Percentiles rank a stretch among this genome's conserved stretches.
phyloP scores from a whole-genome alignment of 30 jellyfish, hydroid and myxozoan genomes.

The Hydractinia symbiolongicarpus region DNA sequence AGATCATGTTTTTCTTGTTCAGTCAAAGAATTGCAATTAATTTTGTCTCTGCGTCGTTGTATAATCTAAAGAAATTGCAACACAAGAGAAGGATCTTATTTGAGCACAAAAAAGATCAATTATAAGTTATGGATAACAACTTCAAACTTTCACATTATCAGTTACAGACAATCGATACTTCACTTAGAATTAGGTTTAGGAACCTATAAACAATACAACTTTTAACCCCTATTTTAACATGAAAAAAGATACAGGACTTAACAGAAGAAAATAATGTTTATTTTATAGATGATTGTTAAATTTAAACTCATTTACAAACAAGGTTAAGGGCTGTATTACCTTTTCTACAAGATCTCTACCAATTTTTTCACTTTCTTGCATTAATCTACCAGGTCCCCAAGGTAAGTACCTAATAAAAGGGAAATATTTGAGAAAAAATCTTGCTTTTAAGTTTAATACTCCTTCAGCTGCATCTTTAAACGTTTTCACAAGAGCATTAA shows the following conservation, averaged over 20 bases:
- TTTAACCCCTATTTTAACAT: no score
- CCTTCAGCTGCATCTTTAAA: background rate
- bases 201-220: no score
- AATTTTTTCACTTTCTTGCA: background rate
- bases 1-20: constrained; percentile 6
- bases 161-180: no score
- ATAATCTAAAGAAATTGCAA: background rate
- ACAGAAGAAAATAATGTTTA: no score
- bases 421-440: background rate
- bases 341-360: background rate
- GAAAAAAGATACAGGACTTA: no score
- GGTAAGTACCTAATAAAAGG: constrained; percentile 12
- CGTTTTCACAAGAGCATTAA: background rate
- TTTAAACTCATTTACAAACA: no score
- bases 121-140: no score
- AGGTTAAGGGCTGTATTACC: background rate
- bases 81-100: no score
- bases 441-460: background rate
- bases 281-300: no score
- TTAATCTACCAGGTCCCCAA: background rate
- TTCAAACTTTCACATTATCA: no score
- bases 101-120: no score
- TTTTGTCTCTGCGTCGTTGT: background rate
- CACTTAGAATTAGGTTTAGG: no score
- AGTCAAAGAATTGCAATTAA: background rate